Conservation (phyloP, 2,113 vertebrate species). For the Tragelaphus strepsiceros region DNA sequence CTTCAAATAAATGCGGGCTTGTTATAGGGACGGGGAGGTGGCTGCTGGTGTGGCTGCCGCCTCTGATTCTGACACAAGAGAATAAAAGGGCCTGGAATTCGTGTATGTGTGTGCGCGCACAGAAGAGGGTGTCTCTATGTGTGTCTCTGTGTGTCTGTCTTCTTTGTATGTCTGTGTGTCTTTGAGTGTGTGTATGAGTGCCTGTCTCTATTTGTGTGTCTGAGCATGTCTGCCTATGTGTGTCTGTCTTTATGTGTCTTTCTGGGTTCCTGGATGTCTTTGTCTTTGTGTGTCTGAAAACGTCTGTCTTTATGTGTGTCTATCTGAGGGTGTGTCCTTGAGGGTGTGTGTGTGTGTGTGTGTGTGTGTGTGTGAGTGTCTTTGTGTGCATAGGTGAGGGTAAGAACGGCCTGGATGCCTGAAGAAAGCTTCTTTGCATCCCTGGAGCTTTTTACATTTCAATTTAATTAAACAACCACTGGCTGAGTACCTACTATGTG, state of each 20-base stretch:
- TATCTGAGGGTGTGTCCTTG: not conserved
- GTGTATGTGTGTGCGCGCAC: rapidly evolving
- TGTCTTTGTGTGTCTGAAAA: not conserved
- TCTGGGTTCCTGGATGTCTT: not conserved
- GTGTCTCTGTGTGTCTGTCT: not conserved
- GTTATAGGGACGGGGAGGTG: not conserved
- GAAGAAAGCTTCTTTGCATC: not conserved
- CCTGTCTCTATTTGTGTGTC: not conserved
- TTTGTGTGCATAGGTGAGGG: not conserved
- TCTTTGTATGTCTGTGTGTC: not conserved
- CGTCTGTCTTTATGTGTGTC: too few species aligned
- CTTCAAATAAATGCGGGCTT: constrained; percentile 40
- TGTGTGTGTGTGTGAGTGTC: not conserved
- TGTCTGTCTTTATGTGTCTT: not conserved
- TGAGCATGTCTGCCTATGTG: not conserved
- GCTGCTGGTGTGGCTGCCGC: rapidly evolving
- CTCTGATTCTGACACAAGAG: not conserved
- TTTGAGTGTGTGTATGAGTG: not conserved
- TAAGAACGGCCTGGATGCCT: too few species aligned
- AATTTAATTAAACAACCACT: not conserved
- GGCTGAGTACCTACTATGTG: not conserved
- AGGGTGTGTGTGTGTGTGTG: not conserved
- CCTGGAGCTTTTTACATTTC: not conserved
- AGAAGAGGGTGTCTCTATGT: too few species aligned
- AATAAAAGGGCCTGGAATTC: not conserved